Evolutionary conservation across 2,888 invertebrate genomes (phyloP).

Genomic region (Acleris laterana): DNA sequence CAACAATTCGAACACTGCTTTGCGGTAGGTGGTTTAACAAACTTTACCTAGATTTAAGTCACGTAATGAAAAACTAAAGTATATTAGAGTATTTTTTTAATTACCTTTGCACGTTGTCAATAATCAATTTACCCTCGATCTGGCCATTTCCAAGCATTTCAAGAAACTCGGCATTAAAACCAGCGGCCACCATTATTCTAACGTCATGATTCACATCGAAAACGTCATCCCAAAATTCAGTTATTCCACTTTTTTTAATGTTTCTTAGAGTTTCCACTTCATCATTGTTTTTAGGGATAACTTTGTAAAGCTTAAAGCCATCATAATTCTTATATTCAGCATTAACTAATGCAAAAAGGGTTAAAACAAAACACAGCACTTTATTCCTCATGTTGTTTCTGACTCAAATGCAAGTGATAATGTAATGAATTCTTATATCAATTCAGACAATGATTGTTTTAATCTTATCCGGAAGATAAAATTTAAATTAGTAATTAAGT

Average conservation of each 20-base stretch:
- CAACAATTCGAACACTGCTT: too few relatives aligned
- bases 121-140: constrained; percentile 52
- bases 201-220: constrained; percentile 60
- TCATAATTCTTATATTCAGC: constrained; percentile 68
- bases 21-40: too few relatives aligned
- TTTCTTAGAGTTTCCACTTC: constrained; percentile 76
- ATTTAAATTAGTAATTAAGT: constrained; percentile 1
- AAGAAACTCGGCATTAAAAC: constrained; percentile 51
- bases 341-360: constrained; percentile 39
- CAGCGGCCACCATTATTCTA: constrained; percentile 62
- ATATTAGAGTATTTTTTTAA: too few relatives aligned
- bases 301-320: constrained; percentile 84
- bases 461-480: constrained; percentile 24
- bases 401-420: constrained; percentile 15
- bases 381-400: constrained; percentile 54
- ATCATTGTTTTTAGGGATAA: constrained; percentile 72
- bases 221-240: constrained; percentile 69
- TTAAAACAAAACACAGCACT: constrained; percentile 43
- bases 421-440: neutral
- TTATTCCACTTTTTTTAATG: constrained; percentile 64
- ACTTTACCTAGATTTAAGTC: too few relatives aligned
- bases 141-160: constrained; percentile 42
- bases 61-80: too few relatives aligned
- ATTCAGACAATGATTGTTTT: neutral
- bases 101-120: constrained; percentile 67